Percentiles rank a stretch among this genome's conserved stretches.
phyloP scores from a whole-genome alignment of 2,888 invertebrate species.

The Diplolepis rosae region DNA sequence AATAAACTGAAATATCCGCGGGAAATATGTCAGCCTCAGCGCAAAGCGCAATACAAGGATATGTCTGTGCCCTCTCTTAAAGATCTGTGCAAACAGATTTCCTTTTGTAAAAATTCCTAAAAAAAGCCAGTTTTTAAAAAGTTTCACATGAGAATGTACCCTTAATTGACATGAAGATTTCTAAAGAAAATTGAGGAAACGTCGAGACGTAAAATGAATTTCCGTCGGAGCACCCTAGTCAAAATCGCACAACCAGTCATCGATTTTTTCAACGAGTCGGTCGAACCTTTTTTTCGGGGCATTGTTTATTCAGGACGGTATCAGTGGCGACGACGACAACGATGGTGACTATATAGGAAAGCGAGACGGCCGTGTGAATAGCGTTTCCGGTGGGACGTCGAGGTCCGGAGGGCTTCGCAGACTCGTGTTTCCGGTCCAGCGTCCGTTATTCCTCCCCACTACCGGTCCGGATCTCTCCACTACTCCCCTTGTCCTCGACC shows the following conservation, averaged over 20 bases:
- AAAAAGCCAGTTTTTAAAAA: too few species aligned
- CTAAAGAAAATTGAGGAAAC: constrained; percentile 23
- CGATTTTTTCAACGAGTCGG: constrained; percentile 52
- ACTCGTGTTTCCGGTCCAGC: constrained; percentile 74
- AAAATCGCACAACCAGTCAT: constrained; percentile 39
- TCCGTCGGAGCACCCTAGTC: constrained; percentile 47
- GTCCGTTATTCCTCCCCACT: constrained; percentile 64
- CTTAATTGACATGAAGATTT: neutral
- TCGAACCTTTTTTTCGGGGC: constrained; percentile 59
- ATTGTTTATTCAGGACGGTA: constrained; percentile 72
- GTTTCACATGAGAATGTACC: too few species aligned
- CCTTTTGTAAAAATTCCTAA: too few species aligned
- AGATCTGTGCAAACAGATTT: too few species aligned
- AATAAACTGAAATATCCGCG: too few species aligned
- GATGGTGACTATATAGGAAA: constrained; percentile 62
- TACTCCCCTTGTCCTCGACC: constrained; percentile 48
- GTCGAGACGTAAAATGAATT: constrained; percentile 52
- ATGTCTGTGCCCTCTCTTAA: too few species aligned
- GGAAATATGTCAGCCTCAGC: too few species aligned
- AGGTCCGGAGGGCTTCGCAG: constrained; percentile 70
- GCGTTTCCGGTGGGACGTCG: constrained; percentile 72
- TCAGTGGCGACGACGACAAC: constrained; percentile 62
- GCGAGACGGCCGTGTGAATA: constrained; percentile 70
- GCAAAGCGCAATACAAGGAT: too few species aligned
- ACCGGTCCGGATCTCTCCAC: constrained; percentile 63